These are phyloP conservation scores for Drosophila rubida DNA, from an alignment of 2,888 invertebrate species.

Conservation along the genomic window DNA sequence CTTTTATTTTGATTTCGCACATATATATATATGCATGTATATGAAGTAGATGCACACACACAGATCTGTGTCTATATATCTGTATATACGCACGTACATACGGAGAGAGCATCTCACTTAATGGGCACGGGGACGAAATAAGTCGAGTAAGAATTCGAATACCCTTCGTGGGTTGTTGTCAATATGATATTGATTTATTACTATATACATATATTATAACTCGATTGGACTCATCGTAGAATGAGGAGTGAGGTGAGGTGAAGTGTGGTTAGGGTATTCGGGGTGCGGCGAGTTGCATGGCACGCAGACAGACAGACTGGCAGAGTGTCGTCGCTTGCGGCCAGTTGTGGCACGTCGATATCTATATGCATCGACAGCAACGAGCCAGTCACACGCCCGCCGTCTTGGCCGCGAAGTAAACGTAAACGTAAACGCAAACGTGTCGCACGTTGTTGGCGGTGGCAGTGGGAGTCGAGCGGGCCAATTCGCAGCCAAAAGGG, in stretches of 20 bases:
- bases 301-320: neutral
- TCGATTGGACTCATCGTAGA: too few species aligned
- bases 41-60: constrained; percentile 1
- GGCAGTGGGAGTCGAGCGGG: too few species aligned
- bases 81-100: constrained; percentile 10
- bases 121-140: constrained; percentile 63
- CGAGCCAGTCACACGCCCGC: constrained; percentile 24
- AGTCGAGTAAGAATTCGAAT: constrained; percentile 17
- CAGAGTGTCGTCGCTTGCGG: constrained; percentile 25
- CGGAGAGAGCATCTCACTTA: constrained; percentile 35
- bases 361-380: constrained; percentile 3
- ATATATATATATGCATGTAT: constrained; percentile 30
- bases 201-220: too few species aligned
- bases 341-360: constrained; percentile 8
- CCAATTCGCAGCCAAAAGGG: constrained; percentile 3
- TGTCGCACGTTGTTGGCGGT: neutral
- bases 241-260: too few species aligned
- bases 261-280: too few species aligned
- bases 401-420: constrained; percentile 26
- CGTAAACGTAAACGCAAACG: neutral
- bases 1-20: constrained; percentile 78
- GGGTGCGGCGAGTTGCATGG: neutral
- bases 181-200: too few species aligned
- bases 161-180: too few species aligned
- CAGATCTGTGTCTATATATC: neutral